Conservation (phyloP, 2,888 invertebrate genomes). For the Temnothorax unifasciatus region DNA sequence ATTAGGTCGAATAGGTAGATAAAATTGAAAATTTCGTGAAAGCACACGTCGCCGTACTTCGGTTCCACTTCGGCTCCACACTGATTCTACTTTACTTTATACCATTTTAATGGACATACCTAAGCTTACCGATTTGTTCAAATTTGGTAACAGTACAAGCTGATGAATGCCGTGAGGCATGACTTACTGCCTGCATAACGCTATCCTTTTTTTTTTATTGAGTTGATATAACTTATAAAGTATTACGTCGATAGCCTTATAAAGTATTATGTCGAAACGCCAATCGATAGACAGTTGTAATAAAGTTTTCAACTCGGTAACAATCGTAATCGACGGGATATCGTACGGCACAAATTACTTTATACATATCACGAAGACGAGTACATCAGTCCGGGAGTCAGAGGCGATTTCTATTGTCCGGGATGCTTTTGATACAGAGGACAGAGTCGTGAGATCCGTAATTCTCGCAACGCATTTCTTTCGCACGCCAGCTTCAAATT, state of each 20-base stretch:
- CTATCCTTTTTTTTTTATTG: not conserved
- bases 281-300: conserved; percentile 32
- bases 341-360: conserved; percentile 44
- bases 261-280: conserved; percentile 19
- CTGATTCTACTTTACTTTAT: conserved; percentile 2
- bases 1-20: conserved; percentile 21
- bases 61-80: not conserved
- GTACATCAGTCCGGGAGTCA: conserved; percentile 36
- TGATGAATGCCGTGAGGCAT: not conserved
- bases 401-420: conserved; percentile 24
- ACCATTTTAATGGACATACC: not conserved
- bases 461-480: conserved; percentile 14
- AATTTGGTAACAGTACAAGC: conserved; percentile 9
- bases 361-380: conserved; percentile 40
- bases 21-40: conserved; percentile 2
- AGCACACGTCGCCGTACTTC: conserved; percentile 17
- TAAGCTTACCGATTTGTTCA: not conserved
- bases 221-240: conserved; percentile 26
- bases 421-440: conserved; percentile 28
- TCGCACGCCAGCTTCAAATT: conserved; percentile 35
- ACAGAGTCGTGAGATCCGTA: conserved; percentile 22
- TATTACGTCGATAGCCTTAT: conserved; percentile 28
- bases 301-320: conserved; percentile 34
- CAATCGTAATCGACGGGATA: conserved; percentile 40
- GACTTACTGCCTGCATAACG: conserved; percentile 3